Evolutionary conservation across 2,113 vertebrate species (phyloP), one percentile per base, ranked within the genome.

Genomic region (Sinocyclocheilus maitianheensis): DNA sequence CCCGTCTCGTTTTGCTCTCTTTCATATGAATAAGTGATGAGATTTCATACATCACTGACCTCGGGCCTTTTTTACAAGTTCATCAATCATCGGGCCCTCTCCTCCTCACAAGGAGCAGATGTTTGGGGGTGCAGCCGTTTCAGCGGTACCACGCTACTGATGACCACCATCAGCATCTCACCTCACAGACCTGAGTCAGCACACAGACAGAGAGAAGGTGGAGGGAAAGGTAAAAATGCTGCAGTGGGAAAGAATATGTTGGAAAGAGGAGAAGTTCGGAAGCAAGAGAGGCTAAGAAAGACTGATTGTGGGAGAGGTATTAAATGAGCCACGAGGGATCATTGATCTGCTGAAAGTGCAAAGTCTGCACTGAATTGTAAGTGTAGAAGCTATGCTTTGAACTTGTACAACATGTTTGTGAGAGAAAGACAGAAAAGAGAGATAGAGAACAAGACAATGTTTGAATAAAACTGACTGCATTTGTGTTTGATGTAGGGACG

Each of bases 341-440:
- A 93, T 94, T 93, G 93, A 95, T 95, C 91, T 93, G 91, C 93
- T 90, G 88, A 94, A 93, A 94, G 92, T 91, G 93, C 91, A 90
- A 85, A 90, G 87, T 90, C 82, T 91, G 88, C 85, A 84, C 89
- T 92, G 93, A 93, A 94, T 94, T 91, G 93, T 90, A 93, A 92
- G 88, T 90, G 90, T 87, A 87, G 86, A 89, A 89, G 53, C 85
- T 81, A 58, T 71, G 81, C 92, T 93, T 92, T 91, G 93, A 92
- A 93, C 92, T 92, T 91, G 91, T 93, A 93, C 91, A 93, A 94
- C 91, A 91, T 90, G 65, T 83, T 69, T 83, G 40, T 53, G 40
- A 81, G 26, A 78, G 26, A 58, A 14, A 81, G 14, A 3, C n/a
- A 34, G 3, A 6, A 10, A 83, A 12, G 46, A 46, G 46, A 53